A percentile compares a stretch with the other conserved stretches of the same genome.
Evolutionary conservation across 2,113 vertebrate species (phyloP).

Genomic region (Phaethornis superciliosus): DNA sequence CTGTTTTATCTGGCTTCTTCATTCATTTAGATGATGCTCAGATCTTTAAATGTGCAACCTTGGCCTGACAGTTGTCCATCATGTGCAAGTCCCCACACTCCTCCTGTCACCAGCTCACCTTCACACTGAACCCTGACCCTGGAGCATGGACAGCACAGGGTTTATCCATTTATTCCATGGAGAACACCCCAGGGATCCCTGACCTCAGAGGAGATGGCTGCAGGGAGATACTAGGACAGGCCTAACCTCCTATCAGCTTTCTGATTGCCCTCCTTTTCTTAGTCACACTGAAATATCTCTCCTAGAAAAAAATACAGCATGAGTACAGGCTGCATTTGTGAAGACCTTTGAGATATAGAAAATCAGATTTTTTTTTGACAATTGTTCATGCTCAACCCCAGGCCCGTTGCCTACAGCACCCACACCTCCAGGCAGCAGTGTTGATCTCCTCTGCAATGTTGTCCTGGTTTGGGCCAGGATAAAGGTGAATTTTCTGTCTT

Average conservation of each 20-base stretch:
- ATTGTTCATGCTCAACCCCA: not conserved
- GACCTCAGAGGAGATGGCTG: not conserved
- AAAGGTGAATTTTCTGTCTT: too few relatives aligned
- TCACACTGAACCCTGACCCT: not conserved
- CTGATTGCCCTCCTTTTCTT: not conserved
- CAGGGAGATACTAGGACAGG: not conserved
- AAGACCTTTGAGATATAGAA: not conserved
- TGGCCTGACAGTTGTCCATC: not conserved
- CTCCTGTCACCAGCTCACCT: not conserved
- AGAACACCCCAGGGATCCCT: not conserved
- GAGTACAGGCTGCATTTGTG: not conserved
- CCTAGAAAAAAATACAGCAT: not conserved
- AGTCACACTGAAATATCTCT: not conserved
- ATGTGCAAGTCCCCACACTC: not conserved
- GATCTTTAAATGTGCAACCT: not conserved
- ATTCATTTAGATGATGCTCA: not conserved
- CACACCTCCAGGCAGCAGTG: not conserved
- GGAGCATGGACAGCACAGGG: not conserved
- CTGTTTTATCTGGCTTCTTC: not conserved
- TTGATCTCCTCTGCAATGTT: not conserved
- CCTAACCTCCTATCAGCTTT: not conserved
- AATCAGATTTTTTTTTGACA: not conserved
- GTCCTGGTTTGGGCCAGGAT: too few relatives aligned
- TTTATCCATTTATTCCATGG: too few relatives aligned
- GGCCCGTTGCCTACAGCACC: accelerated